Base-by-base conservation (phyloP, 2,797 vertebrate species). In the Gouania willdenowi region DNA sequence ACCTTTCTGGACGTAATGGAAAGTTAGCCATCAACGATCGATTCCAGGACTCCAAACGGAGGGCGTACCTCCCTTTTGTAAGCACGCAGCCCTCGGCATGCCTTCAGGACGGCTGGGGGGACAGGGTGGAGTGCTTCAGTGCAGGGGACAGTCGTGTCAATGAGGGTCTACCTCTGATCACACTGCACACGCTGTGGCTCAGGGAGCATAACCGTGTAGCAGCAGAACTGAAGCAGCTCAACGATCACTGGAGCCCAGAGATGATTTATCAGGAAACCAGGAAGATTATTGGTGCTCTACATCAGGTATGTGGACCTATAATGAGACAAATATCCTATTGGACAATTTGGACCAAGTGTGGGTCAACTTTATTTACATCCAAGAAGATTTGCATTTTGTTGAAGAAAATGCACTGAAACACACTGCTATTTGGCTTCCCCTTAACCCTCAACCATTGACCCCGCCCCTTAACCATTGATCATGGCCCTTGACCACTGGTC, bases 191-290 rank as follows among this genome's bases (percentile, higher is more conserved):
- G 0, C 67, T 99, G 46, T 97, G 94, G 93, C 63, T 97, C 26
- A 81, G 96, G 11, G 93, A 98, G 58, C 95, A 99, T 82, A 99
- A 98, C 65, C 91, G 91, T 4, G 64, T 98, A 35, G 94, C 91
- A 3, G 58, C 66, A 0, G 40, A 41, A 5, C 67, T 99, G 41
- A 86, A 73, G 38, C 37, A 8, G 15, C 74, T 92, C 12, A 98
- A 98, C 0, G 0, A 31, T 3, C 94, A 96, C 75, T 98, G 96
- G 96, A 92, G 70, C 2, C 54, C 91, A 0, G 88, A 92, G 64
- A 87, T 62, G 0, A 13, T 86, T 10, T 98, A 94, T 75, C 93
- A 96, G 60, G 95, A 99, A 82, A 63, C 92, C 0, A 92, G 94
- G 29, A 97, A 94, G 75, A 92, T 98, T 12, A 62, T 97, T 0